These are phyloP conservation scores for Rosalia funebris DNA, from an alignment of 2,888 invertebrate genomes.

Conservation along the genomic window DNA sequence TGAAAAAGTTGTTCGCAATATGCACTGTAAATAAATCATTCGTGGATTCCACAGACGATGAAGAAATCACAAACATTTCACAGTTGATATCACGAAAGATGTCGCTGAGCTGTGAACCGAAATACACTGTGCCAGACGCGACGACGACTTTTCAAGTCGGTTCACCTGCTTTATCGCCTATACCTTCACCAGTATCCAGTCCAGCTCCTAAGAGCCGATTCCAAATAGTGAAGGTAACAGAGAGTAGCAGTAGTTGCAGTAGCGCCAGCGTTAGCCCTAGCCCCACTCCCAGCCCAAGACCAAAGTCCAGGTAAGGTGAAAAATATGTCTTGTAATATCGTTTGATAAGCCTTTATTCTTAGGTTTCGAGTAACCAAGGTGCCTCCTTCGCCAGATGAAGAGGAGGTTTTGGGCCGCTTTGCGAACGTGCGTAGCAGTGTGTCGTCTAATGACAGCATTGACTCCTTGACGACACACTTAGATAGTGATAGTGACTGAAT, in stretches of 20 bases:
- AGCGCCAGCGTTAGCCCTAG: slow-evolving; percentile 31
- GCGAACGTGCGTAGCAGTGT: slow-evolving; percentile 54
- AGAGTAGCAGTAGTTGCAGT: slow-evolving; percentile 36
- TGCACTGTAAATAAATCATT: slow-evolving; percentile 57
- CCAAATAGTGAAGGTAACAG: slow-evolving; percentile 50
- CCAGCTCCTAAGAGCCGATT: slow-evolving; percentile 52
- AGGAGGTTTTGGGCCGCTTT: slow-evolving; percentile 46
- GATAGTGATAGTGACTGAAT: slow-evolving; percentile 51
- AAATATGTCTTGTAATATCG: background rate
- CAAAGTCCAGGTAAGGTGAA: slow-evolving; percentile 38
- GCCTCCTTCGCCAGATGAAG: slow-evolving; percentile 50
- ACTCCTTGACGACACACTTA: slow-evolving; percentile 51
- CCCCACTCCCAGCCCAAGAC: slow-evolving; percentile 31
- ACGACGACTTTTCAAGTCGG: slow-evolving; percentile 36
- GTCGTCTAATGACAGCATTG: slow-evolving; percentile 55
- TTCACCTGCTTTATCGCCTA: slow-evolving; percentile 44
- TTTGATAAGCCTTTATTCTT: background rate
- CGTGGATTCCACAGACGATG: slow-evolving; percentile 45
- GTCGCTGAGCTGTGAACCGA: slow-evolving; percentile 58
- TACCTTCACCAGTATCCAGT: slow-evolving; percentile 49
- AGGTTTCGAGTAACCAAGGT: slow-evolving; percentile 51
- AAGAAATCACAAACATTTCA: slow-evolving; percentile 50
- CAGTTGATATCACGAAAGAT: slow-evolving; percentile 54
- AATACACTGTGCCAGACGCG: slow-evolving; percentile 43
- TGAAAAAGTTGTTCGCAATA: slow-evolving; percentile 57